These are phyloP conservation scores for Ernsta delagoae DNA, from an alignment of 2,888 invertebrate species.

Conservation along the genomic window DNA sequence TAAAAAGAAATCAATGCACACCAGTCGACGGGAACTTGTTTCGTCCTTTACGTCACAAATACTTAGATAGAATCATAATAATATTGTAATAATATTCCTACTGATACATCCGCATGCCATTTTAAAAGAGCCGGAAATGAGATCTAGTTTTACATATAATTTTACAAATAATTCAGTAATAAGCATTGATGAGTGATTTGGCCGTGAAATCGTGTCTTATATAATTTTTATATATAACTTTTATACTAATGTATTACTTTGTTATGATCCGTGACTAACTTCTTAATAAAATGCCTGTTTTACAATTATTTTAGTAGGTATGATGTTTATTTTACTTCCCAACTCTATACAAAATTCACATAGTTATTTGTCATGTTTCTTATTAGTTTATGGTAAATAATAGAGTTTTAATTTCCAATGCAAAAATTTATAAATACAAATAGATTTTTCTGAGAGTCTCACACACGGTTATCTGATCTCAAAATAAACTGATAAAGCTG, in stretches of 20 bases:
- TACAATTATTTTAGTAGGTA: not conserved
- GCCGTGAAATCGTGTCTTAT: no score
- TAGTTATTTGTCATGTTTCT: no score
- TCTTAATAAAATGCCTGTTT: not conserved
- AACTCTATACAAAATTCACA: not conserved
- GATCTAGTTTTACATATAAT: conserved; percentile 24
- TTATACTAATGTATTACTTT: not conserved
- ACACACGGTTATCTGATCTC: no score
- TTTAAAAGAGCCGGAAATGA: conserved; percentile 11
- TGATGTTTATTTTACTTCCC: not conserved
- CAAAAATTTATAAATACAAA: no score
- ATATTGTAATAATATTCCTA: not conserved
- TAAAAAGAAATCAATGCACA: conserved; percentile 3
- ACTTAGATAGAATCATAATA: conserved; percentile 15
- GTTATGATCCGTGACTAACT: not conserved
- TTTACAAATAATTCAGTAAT: conserved; percentile 2
- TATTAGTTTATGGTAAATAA: no score
- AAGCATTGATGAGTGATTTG: no score
- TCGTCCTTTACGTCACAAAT: conserved; percentile 18
- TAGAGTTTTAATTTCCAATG: no score
- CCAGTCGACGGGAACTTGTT: conserved; percentile 1
- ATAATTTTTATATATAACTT: not conserved
- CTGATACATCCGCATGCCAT: conserved; percentile 21
- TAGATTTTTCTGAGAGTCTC: no score
- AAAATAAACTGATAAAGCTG: no score